phyloP scores from a whole-genome alignment of 2,797 vertebrate species.

The Pantherophis vulpinus region DNA sequence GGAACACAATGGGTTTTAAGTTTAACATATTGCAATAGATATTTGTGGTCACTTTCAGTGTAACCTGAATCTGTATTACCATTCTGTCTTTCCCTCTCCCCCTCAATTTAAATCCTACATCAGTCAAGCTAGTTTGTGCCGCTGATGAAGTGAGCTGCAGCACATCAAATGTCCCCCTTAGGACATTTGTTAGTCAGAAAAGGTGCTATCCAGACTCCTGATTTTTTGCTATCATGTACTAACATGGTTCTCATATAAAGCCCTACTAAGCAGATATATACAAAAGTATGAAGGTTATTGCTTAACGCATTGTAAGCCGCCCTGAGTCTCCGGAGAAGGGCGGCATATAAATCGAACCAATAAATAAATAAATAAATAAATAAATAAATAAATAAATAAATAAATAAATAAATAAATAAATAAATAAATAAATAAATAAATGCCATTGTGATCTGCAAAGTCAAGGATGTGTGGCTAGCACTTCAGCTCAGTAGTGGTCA shows the following conservation, averaged over 20 bases:
- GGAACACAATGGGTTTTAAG: not conserved
- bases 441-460: not conserved
- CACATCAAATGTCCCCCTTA: not conserved
- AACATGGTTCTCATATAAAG: not conserved
- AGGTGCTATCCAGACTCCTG: not conserved
- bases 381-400: too few species aligned
- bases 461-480: not conserved
- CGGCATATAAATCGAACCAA: too few species aligned
- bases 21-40: not conserved
- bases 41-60: not conserved
- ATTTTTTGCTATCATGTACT: not conserved
- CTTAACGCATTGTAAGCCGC: too few species aligned
- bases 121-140: not conserved
- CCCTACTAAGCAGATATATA: too few species aligned
- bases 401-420: too few species aligned
- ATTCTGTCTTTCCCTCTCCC: not conserved
- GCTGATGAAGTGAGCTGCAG: not conserved
- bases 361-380: too few species aligned
- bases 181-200: not conserved
- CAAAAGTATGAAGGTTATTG: too few species aligned
- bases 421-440: not conserved
- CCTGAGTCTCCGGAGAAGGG: too few species aligned
- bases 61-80: not conserved
- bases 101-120: not conserved
- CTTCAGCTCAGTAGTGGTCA: not conserved